Base-by-base conservation (phyloP, 2,797 vertebrate genomes). In the Martes flavigula region DNA sequence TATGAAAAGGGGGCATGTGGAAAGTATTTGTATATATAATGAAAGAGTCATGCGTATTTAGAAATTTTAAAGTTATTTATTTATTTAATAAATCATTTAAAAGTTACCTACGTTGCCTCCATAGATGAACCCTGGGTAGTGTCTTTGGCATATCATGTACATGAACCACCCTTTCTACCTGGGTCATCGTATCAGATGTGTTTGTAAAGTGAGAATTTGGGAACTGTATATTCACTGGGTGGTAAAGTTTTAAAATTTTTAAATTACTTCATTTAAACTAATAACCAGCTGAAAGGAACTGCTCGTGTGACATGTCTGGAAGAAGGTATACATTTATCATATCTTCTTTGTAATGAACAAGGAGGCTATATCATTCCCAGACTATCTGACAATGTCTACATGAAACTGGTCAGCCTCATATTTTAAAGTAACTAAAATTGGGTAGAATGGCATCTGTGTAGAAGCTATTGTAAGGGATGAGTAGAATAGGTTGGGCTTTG, bases 371-470 rank as follows among this genome's bases (percentile, higher is more conserved):
- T 96, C 30, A 81, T 79, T 89, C 43, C 35, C 84, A 70, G 51
- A 35, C 51, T 51, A 5, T 21, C 38, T 92, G n/a, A n/a, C 17
- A 77, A 84, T 89, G 79, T 64, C 70, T 96, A 20, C 12, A 43
- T 43, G 43, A 77, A 58, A n/a, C 68, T 25, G 54, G 70, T 72
- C 60, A 72, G 27, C 40, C 14, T 94, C 56, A 0, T 35, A 35
- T 88, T 83, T 95, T 75, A 86, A 97, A 96, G 87, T 86, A 64
- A 35, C 43, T 87, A 38, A 77, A 87, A 70, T 46, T 84, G 18
- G 5, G 9, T 77, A 87, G 82, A 72, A 77, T 6, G 66, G 23
- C 20, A 58, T 62, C 2, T 35, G 48, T 56, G 11, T 38, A 84
- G 83, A 86, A 85, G 46, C 32, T 77, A 9, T 77, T 35, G 0